Percentiles rank a stretch among this genome's conserved stretches.
phyloP scores from a whole-genome alignment of 1,140 invertebrate genomes.

The Dufourea novaeangliae region DNA sequence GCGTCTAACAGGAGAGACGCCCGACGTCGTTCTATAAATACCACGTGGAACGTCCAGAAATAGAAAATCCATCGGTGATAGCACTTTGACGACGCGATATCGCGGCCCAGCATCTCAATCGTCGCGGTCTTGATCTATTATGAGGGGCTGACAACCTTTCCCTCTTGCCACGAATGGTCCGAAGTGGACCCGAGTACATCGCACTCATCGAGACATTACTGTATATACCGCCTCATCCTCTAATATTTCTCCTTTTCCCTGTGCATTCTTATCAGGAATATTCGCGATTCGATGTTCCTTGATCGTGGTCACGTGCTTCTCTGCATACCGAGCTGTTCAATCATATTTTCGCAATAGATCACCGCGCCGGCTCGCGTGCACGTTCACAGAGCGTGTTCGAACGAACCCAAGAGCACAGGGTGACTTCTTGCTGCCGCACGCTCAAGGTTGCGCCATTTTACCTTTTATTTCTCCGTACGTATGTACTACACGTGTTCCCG shows the following conservation, averaged over 20 bases:
- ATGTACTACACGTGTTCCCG: background rate
- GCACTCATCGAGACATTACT: too few species aligned
- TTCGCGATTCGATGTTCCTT: background rate
- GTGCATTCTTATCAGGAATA: background rate
- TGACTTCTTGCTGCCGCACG: conserved; percentile 6
- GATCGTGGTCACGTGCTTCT: background rate
- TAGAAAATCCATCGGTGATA: conserved; percentile 73
- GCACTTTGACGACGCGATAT: conserved; percentile 3
- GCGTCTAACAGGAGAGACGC: conserved; percentile 47
- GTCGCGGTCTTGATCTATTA: too few species aligned
- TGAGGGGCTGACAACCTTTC: too few species aligned
- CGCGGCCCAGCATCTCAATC: background rate
- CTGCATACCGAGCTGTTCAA: conserved; percentile 14
- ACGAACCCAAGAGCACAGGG: background rate
- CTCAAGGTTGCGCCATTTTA: conserved; percentile 32
- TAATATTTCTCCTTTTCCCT: too few species aligned
- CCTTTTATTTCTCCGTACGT: background rate
- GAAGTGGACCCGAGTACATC: too few species aligned
- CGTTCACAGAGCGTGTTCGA: conserved; percentile 10
- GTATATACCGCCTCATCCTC: too few species aligned
- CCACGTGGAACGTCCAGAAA: conserved; percentile 66
- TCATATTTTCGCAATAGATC: conserved; percentile 35
- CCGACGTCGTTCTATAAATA: conserved; percentile 75
- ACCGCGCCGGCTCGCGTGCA: background rate
- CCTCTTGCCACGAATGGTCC: too few species aligned